These are phyloP conservation scores for Polydrusus tereticollis DNA, from an alignment of 2,888 invertebrate genomes.

Conservation along the genomic window DNA sequence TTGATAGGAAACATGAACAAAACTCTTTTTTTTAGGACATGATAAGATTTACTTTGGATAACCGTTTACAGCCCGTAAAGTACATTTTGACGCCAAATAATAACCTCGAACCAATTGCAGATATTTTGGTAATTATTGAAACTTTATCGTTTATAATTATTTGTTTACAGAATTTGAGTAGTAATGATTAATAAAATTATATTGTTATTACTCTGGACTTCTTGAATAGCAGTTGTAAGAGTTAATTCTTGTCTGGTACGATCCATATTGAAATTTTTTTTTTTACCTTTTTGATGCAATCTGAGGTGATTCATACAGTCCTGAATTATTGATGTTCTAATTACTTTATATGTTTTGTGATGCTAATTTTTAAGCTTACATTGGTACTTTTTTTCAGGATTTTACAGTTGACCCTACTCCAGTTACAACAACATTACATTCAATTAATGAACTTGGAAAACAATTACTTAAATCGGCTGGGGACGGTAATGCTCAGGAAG, in stretches of 20 bases:
- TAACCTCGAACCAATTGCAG: conserved; percentile 47
- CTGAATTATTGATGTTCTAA: too few species aligned
- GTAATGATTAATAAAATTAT: too few species aligned
- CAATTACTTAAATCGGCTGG: conserved; percentile 83
- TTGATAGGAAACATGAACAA: not conserved
- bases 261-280: too few species aligned
- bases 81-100: conserved; percentile 53
- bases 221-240: too few species aligned
- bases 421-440: conserved; percentile 59
- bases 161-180: too few species aligned
- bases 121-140: conserved; percentile 61
- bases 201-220: too few species aligned
- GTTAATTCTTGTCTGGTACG: too few species aligned
- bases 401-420: conserved; percentile 56
- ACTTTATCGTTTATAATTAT: not conserved
- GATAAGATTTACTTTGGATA: conserved; percentile 55
- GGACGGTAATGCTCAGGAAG: conserved; percentile 82
- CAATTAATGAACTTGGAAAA: conserved; percentile 85
- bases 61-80: conserved; percentile 52
- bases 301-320: too few species aligned
- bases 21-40: conserved; percentile 56
- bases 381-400: conserved; percentile 3
- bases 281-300: too few species aligned
- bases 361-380: conserved; percentile 61
- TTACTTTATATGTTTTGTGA: not conserved